Base-by-base conservation (phyloP, 2,888 invertebrate species). In the Aromia moschata region DNA sequence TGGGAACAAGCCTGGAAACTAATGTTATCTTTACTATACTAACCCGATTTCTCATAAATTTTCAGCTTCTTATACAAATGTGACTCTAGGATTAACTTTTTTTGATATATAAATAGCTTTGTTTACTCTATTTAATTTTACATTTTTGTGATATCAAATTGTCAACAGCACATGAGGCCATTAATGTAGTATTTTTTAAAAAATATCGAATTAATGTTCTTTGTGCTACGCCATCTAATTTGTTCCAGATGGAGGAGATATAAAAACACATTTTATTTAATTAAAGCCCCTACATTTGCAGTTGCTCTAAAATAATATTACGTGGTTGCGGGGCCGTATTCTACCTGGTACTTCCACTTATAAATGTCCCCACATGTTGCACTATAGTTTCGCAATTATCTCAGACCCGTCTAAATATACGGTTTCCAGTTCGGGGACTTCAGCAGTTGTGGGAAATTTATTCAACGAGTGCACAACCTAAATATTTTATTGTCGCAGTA, bases 371-470 rank as follows among this genome's bases (percentile, higher is more conserved):
- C 80, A 79, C 77, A 79, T 80, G 80, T 79, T 79, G 78, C 77
- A 74, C 77, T 76, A 81, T 81, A 80, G 80, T 81, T 81, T 80
- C 74, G 80, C 79, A 81, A 81, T 81, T 81, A 81, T 78, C 79
- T 74, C 76, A 68, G 69, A 64, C 70, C 71, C 70, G 65, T 67
- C 67, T 54, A 57, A 62, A 67, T 70, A 73, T 73, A 73, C 67
- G 71, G 61, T 11, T 25, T 57, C 61, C 65, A 55, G 51, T 60
- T 56, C 57, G 61, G 65, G 66, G 61, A 47, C 54, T 53, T 30
- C 33, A 40, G 11, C 52, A 30, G 18, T 52, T 41, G 15, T 11
- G 41, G 41, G 30, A 41, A 52, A 41, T 52, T 10, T 52, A 41
- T 15, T 30, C 30, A 41, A 41, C 31, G 10, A 14, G 11, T 31